A percentile compares a stretch with the other conserved stretches of the same genome.
These are phyloP conservation scores for Watsonalla binaria DNA, from an alignment of 2,888 invertebrate genomes.

Conservation along the genomic window DNA sequence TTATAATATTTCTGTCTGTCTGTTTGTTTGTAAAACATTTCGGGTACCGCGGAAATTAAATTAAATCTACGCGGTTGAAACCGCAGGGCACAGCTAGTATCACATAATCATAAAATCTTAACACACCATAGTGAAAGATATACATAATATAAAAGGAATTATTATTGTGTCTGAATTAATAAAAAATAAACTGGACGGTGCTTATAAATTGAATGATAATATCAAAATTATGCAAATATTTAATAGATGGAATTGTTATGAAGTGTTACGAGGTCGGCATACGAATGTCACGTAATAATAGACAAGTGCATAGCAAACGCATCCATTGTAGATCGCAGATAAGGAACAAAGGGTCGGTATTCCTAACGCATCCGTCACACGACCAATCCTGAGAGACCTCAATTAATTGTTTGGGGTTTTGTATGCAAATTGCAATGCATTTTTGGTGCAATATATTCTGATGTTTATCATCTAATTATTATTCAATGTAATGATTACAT, in stretches of 20 bases:
- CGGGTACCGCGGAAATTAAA: too few relatives aligned
- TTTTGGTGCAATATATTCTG: too few relatives aligned
- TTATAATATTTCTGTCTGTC: too few relatives aligned
- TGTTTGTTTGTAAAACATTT: too few relatives aligned
- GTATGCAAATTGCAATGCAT: too few relatives aligned
- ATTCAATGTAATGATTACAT: too few relatives aligned
- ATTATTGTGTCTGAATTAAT: background rate
- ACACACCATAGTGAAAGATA: background rate
- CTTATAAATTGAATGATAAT: slow-evolving; percentile 10
- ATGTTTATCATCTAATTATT: too few relatives aligned
- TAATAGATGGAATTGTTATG: slow-evolving; percentile 8
- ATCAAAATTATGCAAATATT: slow-evolving; percentile 20
- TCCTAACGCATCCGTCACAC: background rate
- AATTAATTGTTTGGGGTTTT: too few relatives aligned
- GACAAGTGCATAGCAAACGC: slow-evolving; percentile 12
- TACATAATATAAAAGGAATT: background rate
- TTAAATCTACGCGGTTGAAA: too few relatives aligned
- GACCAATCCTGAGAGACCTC: too few relatives aligned
- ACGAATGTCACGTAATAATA: slow-evolving; percentile 21
- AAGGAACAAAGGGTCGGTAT: background rate
- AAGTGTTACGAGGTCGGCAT: slow-evolving; percentile 20
- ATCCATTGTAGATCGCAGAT: slow-evolving; percentile 9
- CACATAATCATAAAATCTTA: too few relatives aligned
- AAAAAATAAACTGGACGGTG: slow-evolving; percentile 1
- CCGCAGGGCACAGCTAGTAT: too few relatives aligned